Conservation (phyloP, 2,888 invertebrate species). For the Aelia acuminata region DNA sequence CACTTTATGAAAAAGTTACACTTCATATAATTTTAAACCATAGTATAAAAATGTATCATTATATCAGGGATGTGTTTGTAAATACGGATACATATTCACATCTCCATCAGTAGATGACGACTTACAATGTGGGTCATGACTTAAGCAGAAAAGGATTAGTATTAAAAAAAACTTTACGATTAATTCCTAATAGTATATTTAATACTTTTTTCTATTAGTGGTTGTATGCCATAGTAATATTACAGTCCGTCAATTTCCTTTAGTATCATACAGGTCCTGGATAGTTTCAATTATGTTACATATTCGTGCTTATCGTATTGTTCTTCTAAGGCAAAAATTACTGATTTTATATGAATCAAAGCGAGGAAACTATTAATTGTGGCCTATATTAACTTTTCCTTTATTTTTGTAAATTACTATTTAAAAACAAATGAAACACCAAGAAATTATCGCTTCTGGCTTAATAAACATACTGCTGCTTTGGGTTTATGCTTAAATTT, state of each 20-base stretch:
- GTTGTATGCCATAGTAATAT: neutral
- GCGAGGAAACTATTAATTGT: neutral
- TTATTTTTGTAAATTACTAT: neutral
- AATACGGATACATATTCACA: neutral
- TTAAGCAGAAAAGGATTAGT: neutral
- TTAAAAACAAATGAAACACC: neutral
- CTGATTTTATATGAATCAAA: neutral
- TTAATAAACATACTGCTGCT: neutral
- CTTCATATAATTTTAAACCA: too few relatives aligned
- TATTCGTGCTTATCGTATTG: neutral
- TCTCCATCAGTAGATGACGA: neutral
- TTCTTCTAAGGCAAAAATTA: neutral
- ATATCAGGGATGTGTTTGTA: too few relatives aligned
- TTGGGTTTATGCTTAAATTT: constrained; percentile 17
- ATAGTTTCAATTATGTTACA: neutral
- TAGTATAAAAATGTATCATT: too few relatives aligned
- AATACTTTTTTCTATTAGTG: neutral
- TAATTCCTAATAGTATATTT: neutral
- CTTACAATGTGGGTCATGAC: neutral
- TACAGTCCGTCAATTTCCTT: neutral
- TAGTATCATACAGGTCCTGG: neutral
- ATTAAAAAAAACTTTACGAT: neutral
- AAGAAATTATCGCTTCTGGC: neutral
- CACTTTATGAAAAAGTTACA: too few relatives aligned
- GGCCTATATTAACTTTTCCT: neutral